These are phyloP conservation scores for Hormiphora californensis DNA, from an alignment of 37 sponge, comb jelly and placozoan species.

Conservation along the genomic window DNA sequence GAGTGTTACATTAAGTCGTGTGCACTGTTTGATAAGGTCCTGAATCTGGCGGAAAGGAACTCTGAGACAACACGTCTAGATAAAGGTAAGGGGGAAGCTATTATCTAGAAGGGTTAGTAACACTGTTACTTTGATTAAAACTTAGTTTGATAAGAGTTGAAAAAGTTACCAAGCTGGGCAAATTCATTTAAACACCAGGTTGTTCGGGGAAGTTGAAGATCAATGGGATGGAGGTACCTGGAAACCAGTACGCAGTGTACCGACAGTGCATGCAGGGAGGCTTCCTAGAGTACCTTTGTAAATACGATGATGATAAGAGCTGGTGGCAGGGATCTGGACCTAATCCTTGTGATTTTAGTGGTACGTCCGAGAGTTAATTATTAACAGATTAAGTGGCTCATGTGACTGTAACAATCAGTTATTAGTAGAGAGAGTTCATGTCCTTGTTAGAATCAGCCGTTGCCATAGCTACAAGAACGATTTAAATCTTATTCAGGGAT, in stretches of 20 bases:
- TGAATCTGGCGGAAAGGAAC: not conserved
- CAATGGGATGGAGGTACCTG: not conserved
- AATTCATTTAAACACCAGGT: not conserved
- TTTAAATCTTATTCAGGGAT: not conserved
- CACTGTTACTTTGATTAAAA: not conserved
- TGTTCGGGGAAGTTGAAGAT: not conserved
- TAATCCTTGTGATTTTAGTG: not conserved
- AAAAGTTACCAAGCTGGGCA: not conserved
- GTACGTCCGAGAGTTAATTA: not conserved
- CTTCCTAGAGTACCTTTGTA: not conserved
- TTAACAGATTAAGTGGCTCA: too few relatives aligned
- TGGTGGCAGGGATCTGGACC: not conserved
- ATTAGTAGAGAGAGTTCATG: too few relatives aligned
- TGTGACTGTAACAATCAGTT: too few relatives aligned
- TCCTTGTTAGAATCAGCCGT: too few relatives aligned
- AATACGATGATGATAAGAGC: not conserved
- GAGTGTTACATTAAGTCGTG: constrained; percentile 4
- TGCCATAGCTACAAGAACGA: too few relatives aligned
- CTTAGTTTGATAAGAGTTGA: not conserved
- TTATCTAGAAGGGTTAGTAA: too few relatives aligned
- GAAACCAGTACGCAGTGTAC: constrained; percentile 17
- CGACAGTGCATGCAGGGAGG: constrained; percentile 3
- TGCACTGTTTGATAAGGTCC: not conserved
- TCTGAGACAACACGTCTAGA: not conserved
- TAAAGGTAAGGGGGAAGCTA: not conserved